phyloP scores from a whole-genome alignment of 2,888 invertebrate genomes.

The Drosophila stalkeri region DNA sequence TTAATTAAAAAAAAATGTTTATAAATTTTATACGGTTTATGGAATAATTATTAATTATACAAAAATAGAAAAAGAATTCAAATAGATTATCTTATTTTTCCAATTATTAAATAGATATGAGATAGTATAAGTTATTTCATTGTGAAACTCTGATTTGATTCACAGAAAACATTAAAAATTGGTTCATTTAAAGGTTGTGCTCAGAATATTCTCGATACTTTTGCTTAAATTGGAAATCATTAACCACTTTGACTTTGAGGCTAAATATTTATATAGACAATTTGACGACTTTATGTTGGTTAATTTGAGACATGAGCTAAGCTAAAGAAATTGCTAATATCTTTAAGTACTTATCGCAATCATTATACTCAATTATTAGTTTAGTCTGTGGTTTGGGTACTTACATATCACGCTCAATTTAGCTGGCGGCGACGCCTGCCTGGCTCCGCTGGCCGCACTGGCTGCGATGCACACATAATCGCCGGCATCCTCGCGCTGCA shows the following conservation, averaged over 20 bases:
- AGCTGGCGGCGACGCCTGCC: conserved; percentile 85
- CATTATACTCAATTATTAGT: background rate
- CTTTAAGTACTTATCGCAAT: conserved; percentile 7
- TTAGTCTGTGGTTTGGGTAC: conserved; percentile 50
- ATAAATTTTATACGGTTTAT: no score
- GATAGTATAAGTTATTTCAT: no score
- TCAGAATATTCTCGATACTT: no score
- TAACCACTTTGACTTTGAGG: background rate
- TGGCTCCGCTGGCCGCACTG: conserved; percentile 84
- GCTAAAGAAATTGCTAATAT: background rate
- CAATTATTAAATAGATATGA: no score
- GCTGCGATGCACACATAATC: conserved; percentile 85
- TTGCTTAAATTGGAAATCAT: background rate
- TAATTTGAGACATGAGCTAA: background rate
- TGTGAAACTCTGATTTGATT: no score
- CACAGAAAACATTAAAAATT: no score
- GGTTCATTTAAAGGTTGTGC: background rate
- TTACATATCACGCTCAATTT: conserved; percentile 85
- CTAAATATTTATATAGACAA: background rate
- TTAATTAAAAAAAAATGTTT: no score
- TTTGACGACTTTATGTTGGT: background rate
- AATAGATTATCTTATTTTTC: no score
- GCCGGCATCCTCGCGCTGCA: conserved; percentile 82
- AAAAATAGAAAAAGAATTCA: no score
- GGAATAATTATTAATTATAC: no score